Evolutionary conservation across 2,113 vertebrate species (phyloP), one percentile per base, ranked within the genome.

Genomic region (Gorilla gorilla): DNA sequence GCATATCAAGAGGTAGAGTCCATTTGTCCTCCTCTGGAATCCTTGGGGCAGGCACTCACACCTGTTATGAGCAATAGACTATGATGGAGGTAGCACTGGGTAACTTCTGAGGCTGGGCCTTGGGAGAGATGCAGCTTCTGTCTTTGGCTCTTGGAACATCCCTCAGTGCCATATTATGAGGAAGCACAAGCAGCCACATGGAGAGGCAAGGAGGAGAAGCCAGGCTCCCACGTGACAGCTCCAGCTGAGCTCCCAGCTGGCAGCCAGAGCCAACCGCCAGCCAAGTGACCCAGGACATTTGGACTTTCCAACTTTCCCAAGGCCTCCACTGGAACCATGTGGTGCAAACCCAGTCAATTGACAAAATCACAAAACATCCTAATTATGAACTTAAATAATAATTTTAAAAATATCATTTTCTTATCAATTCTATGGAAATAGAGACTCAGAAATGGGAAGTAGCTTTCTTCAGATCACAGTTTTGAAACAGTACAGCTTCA

Each of bases 11-110:
- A 55, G 43, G n/a, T 30, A 17, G 43, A 76, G 66, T 40, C 50
- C 17, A 0, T 57, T 50, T 48, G 17, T 27, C 8, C 0, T 66
- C 13, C 16, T 55, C n/a, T n/a, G 8, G 30, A n/a, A 16, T 43
- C 70, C 48, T 83, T 50, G 4, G n/a, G 35, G 35, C 45, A 45
- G 45, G 45, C 64, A 18, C 23, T 81, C 75, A 38, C 8, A 48
- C n/a, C 43, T 50, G n/a, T 35, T 59, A 12, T 7, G 25, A 12
- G 30, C 9, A 8, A 1, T 10, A 81, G 72, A 20, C 32, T 22
- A 20, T 1, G 72, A 59, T 38, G 8, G 86, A 20, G 2, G 59
- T 22, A 20, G 76, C 0, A 0, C 32, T 6, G n/a, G 61, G 13
- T 66, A 20, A 35, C 59, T 68, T 72, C 40, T 57, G 20, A 50